Evolutionary conservation across 2,113 vertebrate species (phyloP).

Genomic region (Phrynosoma blainvillii): DNA sequence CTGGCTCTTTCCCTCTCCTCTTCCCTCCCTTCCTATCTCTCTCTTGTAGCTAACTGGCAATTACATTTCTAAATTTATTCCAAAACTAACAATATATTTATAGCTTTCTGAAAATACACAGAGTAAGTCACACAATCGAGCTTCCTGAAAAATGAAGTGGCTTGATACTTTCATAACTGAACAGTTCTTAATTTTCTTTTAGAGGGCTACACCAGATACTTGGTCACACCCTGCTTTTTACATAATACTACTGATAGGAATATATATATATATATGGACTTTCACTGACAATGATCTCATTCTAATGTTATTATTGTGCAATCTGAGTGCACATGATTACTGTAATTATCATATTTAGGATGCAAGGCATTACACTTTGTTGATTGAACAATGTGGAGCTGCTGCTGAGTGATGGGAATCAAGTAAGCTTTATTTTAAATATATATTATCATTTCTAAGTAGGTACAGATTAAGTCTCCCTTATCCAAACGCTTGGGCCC

Average conservation of each 20-base stretch:
- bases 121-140: slow-evolving; percentile 38
- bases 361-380: slow-evolving; percentile 68
- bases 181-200: slow-evolving; percentile 59
- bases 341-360: slow-evolving; percentile 82
- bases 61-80: slow-evolving; percentile 39
- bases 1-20: slow-evolving; percentile 3
- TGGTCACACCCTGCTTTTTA: slow-evolving; percentile 77
- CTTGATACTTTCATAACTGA: slow-evolving; percentile 30
- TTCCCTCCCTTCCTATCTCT: neutral
- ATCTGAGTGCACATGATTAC: slow-evolving; percentile 87
- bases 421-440: neutral
- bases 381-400: slow-evolving; percentile 35
- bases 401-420: slow-evolving; percentile 28
- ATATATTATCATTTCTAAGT: neutral
- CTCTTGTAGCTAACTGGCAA: slow-evolving; percentile 44
- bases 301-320: slow-evolving; percentile 86
- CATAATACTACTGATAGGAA: slow-evolving; percentile 77
- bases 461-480: too few species aligned
- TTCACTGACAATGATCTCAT: slow-evolving; percentile 84
- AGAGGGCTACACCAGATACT: slow-evolving; percentile 60
- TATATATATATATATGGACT: slow-evolving; percentile 83
- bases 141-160: slow-evolving; percentile 52
- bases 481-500: too few species aligned
- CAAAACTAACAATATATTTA: slow-evolving; percentile 36
- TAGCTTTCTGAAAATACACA: slow-evolving; percentile 12